Percentiles rank a stretch among this genome's conserved stretches.
Conservation (phyloP, 2,888 invertebrate species). For the Auanema freiburgensis region DNA sequence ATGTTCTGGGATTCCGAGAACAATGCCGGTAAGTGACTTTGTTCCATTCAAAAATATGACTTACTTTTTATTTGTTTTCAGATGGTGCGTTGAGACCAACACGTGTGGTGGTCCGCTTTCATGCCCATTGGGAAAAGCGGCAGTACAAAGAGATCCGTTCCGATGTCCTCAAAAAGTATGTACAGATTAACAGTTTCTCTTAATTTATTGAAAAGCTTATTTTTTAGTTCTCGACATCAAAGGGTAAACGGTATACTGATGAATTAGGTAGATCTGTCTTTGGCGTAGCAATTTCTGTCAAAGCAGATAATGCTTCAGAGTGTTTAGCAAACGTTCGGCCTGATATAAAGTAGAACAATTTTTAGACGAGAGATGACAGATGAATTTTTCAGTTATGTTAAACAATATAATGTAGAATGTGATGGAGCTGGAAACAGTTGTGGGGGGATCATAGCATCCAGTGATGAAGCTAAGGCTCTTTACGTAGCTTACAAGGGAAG, state of each 20-base stretch:
- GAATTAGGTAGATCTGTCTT: slow-evolving; percentile 59
- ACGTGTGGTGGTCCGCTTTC: slow-evolving; percentile 60
- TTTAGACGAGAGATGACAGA: not conserved
- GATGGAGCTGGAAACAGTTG: slow-evolving; percentile 52
- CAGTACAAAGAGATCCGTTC: slow-evolving; percentile 60
- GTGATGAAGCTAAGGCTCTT: slow-evolving; percentile 58
- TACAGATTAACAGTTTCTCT: slow-evolving; percentile 14
- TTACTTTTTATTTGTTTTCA: slow-evolving; percentile 27
- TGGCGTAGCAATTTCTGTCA: slow-evolving; percentile 53
- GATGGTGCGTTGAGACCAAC: slow-evolving; percentile 58
- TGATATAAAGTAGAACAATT: slow-evolving; percentile 50
- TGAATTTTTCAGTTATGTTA: slow-evolving; percentile 33
- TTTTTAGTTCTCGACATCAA: slow-evolving; percentile 35
- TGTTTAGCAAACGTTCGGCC: slow-evolving; percentile 58
- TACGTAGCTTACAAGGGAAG: slow-evolving; percentile 61
- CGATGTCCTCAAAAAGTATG: slow-evolving; percentile 56
- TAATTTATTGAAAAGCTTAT: not conserved
- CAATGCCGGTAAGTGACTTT: slow-evolving; percentile 59
- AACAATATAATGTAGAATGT: slow-evolving; percentile 59
- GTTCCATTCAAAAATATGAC: not conserved
- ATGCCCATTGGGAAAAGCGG: slow-evolving; percentile 57
- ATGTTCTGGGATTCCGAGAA: slow-evolving; percentile 61
- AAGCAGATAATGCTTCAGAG: slow-evolving; percentile 49
- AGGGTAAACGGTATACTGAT: slow-evolving; percentile 61
- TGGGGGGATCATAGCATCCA: slow-evolving; percentile 56